A percentile compares a stretch with the other conserved stretches of the same genome.
Evolutionary conservation across 2,113 vertebrate species (phyloP).

Genomic region (Engraulis encrasicolus): DNA sequence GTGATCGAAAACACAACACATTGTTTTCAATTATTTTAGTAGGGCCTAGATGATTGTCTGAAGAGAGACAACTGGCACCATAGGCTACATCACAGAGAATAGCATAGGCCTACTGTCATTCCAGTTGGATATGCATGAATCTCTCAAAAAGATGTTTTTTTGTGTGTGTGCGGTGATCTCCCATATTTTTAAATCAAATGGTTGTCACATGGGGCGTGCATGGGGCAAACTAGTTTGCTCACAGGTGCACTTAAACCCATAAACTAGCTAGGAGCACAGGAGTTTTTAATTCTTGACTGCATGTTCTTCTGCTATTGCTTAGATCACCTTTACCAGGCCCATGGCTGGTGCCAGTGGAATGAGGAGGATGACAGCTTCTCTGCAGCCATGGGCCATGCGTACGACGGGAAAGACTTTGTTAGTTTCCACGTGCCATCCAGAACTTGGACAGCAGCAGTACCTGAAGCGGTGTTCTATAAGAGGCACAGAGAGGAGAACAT

Average conservation of each 20-base stretch:
- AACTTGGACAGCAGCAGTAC: conserved; percentile 32
- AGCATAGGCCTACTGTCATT: too few relatives aligned
- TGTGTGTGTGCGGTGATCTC: too few relatives aligned
- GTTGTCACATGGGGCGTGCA: too few relatives aligned
- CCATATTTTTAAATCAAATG: too few relatives aligned
- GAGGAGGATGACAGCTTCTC: conserved; percentile 11
- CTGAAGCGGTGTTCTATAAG: conserved; percentile 36
- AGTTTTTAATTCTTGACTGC: background rate
- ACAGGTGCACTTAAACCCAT: background rate
- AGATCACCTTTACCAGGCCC: conserved; percentile 37
- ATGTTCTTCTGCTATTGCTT: background rate
- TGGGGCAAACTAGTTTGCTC: too few relatives aligned
- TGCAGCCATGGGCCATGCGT: conserved; percentile 32
- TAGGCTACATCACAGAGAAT: too few relatives aligned
- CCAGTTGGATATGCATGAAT: too few relatives aligned
- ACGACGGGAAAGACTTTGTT: conserved; percentile 36
- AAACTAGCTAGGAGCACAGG: background rate
- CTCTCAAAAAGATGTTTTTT: too few relatives aligned
- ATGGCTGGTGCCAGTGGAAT: conserved; percentile 32
- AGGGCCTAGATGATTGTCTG: too few relatives aligned
- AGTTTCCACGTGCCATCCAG: conserved; percentile 35
- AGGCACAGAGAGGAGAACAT: conserved; percentile 16
- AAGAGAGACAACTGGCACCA: too few relatives aligned
- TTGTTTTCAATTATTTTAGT: too few relatives aligned
- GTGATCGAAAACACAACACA: too few relatives aligned